These are phyloP conservation scores for Pyrocephalus nanus DNA, from an alignment of 2,797 vertebrate genomes.

Conservation along the genomic window DNA sequence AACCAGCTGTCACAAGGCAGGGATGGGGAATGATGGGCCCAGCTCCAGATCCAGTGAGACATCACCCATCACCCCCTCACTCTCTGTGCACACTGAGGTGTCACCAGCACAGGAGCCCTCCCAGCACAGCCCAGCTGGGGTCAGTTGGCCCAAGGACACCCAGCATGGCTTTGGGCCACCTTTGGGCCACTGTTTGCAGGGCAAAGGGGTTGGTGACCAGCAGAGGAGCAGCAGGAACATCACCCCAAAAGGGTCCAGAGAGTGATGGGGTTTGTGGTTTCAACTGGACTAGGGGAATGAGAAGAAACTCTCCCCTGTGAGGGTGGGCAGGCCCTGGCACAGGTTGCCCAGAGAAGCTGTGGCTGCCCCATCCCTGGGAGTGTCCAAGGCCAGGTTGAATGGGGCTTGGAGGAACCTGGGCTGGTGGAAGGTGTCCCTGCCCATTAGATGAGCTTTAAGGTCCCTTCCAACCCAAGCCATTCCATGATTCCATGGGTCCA, in stretches of 20 bases:
- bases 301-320: no score
- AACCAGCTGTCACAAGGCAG: background rate
- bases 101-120: background rate
- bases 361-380: background rate
- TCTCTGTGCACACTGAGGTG: background rate
- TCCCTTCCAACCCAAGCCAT: background rate
- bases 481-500: background rate
- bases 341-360: background rate
- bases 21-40: background rate
- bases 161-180: fast-evolving
- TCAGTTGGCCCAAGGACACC: background rate
- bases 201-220: background rate
- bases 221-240: background rate
- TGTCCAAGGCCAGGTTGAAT: background rate
- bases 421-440: background rate
- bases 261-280: background rate
- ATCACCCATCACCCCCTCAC: background rate
- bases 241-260: background rate
- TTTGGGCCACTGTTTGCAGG: background rate
- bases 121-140: background rate
- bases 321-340: background rate
- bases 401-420: background rate
- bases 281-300: fast-evolving
- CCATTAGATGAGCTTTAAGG: background rate
- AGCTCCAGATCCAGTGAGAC: background rate